Evolutionary conservation across 2,113 vertebrate genomes (phyloP), one percentile per base, ranked within the genome.

Genomic region (Sceloporus undulatus): DNA sequence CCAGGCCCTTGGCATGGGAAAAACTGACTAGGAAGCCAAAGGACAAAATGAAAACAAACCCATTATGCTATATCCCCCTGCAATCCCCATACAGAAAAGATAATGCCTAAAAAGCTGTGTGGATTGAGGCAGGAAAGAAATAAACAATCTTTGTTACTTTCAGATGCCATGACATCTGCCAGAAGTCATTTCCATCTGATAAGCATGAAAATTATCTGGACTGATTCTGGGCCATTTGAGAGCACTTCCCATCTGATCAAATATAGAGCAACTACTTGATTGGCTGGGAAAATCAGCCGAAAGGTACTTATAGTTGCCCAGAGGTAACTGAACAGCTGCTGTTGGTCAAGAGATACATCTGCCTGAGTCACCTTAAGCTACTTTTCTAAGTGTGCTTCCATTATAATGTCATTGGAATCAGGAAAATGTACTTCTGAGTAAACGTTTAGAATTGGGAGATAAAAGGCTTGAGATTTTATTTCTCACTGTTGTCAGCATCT

Each of bases 161-260:
- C n/a, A 73, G 77, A 38, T 80, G 66, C 9, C 5, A 0, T 73
- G 23, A 80, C 18, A 65, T 9, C 7, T 74, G 38, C 79, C 70
- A 75, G 66, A 85, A 48, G 79, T 14, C 13, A 62, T 2, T 16
- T 82, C 74, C 56, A 85, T 77, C 54, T 75, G 65, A 66, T 86
- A 80, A 80, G n/a, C 66, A 80, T 59, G 25, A 48, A 56, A 80
- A 73, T 80, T 29, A 62, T 87, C 18, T 87, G 79, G 54, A 87
- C 54, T 52, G 79, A 59, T 75, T 82, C 27, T 52, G 70, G 16
- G 5, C 70, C 71, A 62, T 74, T 68, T 65, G 34, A 87, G 70
- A 74, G 71, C 25, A 65, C 10, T 74, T 48, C 14, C 25, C 18
- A 40, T 75, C 75, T 75, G 38, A 48, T 48, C 62, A 48, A 56